phyloP scores from a whole-genome alignment of 2,113 vertebrate species.

The Callocephalon fimbriatum region DNA sequence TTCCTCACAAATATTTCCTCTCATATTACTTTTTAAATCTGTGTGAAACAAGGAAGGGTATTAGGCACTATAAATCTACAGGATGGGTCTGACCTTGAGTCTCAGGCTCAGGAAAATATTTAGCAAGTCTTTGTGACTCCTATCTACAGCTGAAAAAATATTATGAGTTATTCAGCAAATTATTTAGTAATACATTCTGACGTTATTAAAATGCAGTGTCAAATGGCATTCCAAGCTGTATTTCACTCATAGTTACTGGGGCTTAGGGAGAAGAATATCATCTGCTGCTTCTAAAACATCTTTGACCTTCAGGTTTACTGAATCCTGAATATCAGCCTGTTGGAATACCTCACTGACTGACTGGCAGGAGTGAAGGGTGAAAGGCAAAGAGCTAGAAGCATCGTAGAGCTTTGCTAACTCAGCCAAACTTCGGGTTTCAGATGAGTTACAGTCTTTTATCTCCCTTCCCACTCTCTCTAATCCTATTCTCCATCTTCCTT shows the following conservation, averaged over 20 bases:
- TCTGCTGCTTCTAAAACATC: background rate
- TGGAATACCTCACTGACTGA: background rate
- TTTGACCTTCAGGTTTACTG: background rate
- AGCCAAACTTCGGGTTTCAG: background rate
- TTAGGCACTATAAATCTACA: background rate
- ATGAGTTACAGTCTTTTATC: background rate
- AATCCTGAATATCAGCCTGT: background rate
- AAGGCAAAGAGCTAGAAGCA: background rate
- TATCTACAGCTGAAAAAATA: slow-evolving; percentile 28
- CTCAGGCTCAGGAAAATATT: background rate
- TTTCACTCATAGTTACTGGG: background rate
- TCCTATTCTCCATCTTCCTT: background rate
- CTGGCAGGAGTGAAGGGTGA: background rate
- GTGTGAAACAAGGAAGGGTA: background rate
- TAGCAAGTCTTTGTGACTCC: background rate
- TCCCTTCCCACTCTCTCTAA: background rate
- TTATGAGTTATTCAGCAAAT: background rate
- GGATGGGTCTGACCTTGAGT: background rate
- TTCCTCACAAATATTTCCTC: background rate
- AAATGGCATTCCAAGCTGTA: background rate
- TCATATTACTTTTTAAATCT: background rate
- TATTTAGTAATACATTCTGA: background rate
- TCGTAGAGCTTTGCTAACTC: background rate
- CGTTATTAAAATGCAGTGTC: background rate
- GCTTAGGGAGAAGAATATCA: background rate